Percentiles rank a stretch among this genome's conserved stretches.
Evolutionary conservation across 2,113 vertebrate species (phyloP).

Genomic region (Regulus satrapa): DNA sequence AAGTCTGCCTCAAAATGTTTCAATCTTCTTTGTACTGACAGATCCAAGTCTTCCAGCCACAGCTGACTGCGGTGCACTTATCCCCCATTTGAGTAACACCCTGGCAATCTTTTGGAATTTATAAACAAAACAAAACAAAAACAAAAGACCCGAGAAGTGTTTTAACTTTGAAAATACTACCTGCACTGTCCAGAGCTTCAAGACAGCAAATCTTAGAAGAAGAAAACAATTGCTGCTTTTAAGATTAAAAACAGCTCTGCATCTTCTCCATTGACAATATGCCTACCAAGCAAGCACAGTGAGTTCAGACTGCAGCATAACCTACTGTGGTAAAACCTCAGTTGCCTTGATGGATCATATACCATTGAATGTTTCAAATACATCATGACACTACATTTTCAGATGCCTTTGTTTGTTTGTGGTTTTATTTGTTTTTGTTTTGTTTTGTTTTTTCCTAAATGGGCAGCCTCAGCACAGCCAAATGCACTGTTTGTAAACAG

Average conservation of each 20-base stretch:
- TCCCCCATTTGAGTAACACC: background rate
- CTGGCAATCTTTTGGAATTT: background rate
- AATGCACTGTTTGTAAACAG: background rate
- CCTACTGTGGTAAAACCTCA: background rate
- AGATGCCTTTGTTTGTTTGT: no score
- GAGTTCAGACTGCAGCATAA: background rate
- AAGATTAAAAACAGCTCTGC: background rate
- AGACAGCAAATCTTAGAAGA: background rate
- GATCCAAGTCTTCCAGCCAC: background rate
- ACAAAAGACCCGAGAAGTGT: no score
- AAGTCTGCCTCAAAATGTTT: background rate
- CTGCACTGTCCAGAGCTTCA: background rate
- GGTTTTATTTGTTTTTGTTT: background rate
- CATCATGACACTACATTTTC: background rate
- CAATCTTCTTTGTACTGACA: background rate
- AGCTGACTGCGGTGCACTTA: fast-evolving
- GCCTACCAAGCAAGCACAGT: background rate
- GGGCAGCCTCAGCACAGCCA: background rate
- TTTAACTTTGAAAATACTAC: background rate
- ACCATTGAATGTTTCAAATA: background rate
- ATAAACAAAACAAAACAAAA: background rate
- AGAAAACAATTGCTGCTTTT: background rate
- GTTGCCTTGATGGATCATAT: background rate
- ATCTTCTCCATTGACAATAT: background rate
- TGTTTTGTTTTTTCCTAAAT: background rate